phyloP scores from a whole-genome alignment of 2,888 invertebrate genomes.

The Polyommatus icarus region DNA sequence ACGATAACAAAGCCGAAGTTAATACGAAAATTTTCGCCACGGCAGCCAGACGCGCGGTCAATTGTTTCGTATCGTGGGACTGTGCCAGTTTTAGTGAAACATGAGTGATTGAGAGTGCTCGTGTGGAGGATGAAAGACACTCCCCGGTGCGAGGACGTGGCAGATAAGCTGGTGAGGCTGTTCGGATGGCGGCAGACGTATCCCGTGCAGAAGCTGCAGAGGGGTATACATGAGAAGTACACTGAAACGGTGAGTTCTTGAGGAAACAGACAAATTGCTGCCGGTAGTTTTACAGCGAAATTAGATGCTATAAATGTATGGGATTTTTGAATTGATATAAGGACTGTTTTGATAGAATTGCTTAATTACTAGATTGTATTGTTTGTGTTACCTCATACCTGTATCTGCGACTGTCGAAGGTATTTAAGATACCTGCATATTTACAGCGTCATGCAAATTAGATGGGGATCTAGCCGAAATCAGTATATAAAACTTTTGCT shows the following conservation, averaged over 20 bases:
- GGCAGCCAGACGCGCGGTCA: not conserved
- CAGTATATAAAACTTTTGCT: too few relatives aligned
- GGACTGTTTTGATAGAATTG: too few relatives aligned
- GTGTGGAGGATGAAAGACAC: slow-evolving; percentile 78
- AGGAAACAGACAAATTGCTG: not conserved
- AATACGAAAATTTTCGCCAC: slow-evolving; percentile 16
- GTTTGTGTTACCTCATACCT: too few relatives aligned
- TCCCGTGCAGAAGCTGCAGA: slow-evolving; percentile 88
- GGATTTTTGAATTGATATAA: not conserved
- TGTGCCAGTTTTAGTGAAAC: not conserved
- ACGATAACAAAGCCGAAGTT: slow-evolving; percentile 9
- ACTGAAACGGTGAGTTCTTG: slow-evolving; percentile 60
- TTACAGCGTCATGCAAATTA: too few relatives aligned
- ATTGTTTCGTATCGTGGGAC: slow-evolving; percentile 9
- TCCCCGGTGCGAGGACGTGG: slow-evolving; percentile 87
- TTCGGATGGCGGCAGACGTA: slow-evolving; percentile 91
- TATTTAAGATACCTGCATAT: too few relatives aligned
- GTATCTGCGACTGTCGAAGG: too few relatives aligned
- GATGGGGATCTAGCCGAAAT: too few relatives aligned
- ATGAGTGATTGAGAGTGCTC: not conserved
- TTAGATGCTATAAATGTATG: not conserved
- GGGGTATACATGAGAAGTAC: slow-evolving; percentile 76
- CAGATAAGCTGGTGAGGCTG: slow-evolving; percentile 87
- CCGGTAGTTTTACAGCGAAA: not conserved
- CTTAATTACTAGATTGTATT: too few relatives aligned